Evolutionary conservation across 2,888 invertebrate genomes (phyloP).

Genomic region (Plagiodera versicolora): DNA sequence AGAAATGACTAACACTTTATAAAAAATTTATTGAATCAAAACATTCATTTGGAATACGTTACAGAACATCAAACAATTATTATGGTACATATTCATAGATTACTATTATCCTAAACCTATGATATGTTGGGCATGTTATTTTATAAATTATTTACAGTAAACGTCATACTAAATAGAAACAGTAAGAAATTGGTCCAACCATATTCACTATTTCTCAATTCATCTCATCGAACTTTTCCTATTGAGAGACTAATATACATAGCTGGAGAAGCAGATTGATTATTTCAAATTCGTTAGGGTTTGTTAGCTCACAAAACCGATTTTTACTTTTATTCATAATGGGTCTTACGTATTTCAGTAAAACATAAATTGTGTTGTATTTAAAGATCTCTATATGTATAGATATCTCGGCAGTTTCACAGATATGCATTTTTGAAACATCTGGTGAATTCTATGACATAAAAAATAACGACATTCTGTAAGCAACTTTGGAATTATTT

Average conservation of each 20-base stretch:
- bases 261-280: background rate
- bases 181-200: slow-evolving; percentile 54
- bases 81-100: slow-evolving; percentile 18
- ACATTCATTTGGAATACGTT: slow-evolving; percentile 31
- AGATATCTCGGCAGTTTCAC: too few species aligned
- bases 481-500: too few species aligned
- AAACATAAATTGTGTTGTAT: too few species aligned
- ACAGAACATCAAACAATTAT: slow-evolving; percentile 29
- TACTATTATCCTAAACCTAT: slow-evolving; percentile 35
- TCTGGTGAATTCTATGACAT: too few species aligned
- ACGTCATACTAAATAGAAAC: slow-evolving; percentile 42
- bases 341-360: too few species aligned
- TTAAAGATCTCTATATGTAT: too few species aligned
- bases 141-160: slow-evolving; percentile 33
- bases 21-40: slow-evolving; percentile 36
- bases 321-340: slow-evolving; percentile 1
- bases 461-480: too few species aligned
- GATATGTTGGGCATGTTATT: slow-evolving; percentile 41
- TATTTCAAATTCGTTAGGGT: background rate
- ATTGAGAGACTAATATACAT: background rate
- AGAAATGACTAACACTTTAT: background rate
- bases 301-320: background rate
- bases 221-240: too few species aligned
- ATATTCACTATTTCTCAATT: slow-evolving; percentile 46
- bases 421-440: too few species aligned